phyloP scores from a whole-genome alignment of 1,140 invertebrate species.

The Drepana arcuata region DNA sequence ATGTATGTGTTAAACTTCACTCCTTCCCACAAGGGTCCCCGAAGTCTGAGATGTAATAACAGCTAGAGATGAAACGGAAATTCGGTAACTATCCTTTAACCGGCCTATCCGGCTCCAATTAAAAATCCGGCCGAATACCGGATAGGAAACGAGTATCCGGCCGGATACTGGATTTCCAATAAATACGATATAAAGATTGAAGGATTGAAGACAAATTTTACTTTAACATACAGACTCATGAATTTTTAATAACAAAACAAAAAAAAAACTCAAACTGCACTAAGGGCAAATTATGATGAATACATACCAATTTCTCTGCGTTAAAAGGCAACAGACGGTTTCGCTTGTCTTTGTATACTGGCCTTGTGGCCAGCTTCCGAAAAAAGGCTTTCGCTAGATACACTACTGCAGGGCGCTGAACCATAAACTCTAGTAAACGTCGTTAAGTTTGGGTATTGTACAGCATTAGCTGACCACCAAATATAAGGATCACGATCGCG shows the following conservation, averaged over 20 bases:
- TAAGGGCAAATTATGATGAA: slow-evolving; percentile 2
- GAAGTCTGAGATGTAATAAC: too few relatives aligned
- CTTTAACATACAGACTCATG: too few relatives aligned
- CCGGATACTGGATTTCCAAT: too few relatives aligned
- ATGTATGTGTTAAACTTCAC: too few relatives aligned
- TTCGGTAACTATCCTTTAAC: not conserved
- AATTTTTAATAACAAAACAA: not conserved
- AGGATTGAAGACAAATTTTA: too few relatives aligned
- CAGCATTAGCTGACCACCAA: slow-evolving; percentile 7
- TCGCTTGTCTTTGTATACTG: not conserved
- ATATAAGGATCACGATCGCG: slow-evolving; percentile 1
- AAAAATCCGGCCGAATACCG: not conserved
- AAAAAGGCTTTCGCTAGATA: not conserved
- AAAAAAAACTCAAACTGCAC: not conserved
- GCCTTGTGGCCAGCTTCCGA: not conserved
- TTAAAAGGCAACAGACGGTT: not conserved
- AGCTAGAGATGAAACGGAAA: slow-evolving; percentile 1
- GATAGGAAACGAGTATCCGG: not conserved
- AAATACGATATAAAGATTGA: too few relatives aligned
- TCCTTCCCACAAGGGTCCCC: too few relatives aligned
- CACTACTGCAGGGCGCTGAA: not conserved
- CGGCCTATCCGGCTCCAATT: not conserved
- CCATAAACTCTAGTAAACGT: slow-evolving; percentile 6
- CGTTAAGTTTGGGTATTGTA: slow-evolving; percentile 4
- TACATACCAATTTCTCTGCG: not conserved